Percentiles rank a stretch among this genome's conserved stretches.
phyloP scores from a whole-genome alignment of 2,888 invertebrate genomes.

The Kryphioiulus occultus region DNA sequence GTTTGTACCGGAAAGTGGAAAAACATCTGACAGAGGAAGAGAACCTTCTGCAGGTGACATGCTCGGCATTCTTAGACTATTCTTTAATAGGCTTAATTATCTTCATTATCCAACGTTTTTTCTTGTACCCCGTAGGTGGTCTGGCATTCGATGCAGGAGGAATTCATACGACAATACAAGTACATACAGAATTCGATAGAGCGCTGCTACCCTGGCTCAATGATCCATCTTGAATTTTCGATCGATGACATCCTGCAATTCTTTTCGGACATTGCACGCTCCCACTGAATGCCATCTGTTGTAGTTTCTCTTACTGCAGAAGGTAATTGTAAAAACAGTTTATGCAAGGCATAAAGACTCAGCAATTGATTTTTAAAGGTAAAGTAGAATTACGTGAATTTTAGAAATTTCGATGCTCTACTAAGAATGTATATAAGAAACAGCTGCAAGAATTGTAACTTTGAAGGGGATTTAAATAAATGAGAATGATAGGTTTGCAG shows the following conservation, averaged over 20 bases:
- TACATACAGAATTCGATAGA: slow-evolving; percentile 90
- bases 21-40: slow-evolving; percentile 96
- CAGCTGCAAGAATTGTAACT: too few relatives aligned
- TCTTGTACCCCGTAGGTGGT: slow-evolving; percentile 76
- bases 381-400: too few relatives aligned
- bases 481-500: too few relatives aligned
- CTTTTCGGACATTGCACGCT: slow-evolving; percentile 97
- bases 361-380: too few relatives aligned
- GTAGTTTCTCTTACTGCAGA: background rate
- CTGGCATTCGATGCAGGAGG: slow-evolving; percentile 99
- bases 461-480: too few relatives aligned
- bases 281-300: slow-evolving; percentile 70
- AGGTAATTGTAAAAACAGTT: background rate
- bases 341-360: too few relatives aligned
- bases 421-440: too few relatives aligned
- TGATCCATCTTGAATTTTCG: slow-evolving; percentile 91
- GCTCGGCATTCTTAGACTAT: background rate
- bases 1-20: slow-evolving; percentile 93
- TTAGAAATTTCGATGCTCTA: too few relatives aligned
- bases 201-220: slow-evolving; percentile 95
- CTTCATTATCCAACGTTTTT: background rate
- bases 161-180: slow-evolving; percentile 96
- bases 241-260: slow-evolving; percentile 94
- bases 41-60: slow-evolving; percentile 78
- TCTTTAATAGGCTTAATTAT: background rate